These are phyloP conservation scores for Procavia capensis DNA, from an alignment of 2,113 vertebrate genomes.

Conservation along the genomic window DNA sequence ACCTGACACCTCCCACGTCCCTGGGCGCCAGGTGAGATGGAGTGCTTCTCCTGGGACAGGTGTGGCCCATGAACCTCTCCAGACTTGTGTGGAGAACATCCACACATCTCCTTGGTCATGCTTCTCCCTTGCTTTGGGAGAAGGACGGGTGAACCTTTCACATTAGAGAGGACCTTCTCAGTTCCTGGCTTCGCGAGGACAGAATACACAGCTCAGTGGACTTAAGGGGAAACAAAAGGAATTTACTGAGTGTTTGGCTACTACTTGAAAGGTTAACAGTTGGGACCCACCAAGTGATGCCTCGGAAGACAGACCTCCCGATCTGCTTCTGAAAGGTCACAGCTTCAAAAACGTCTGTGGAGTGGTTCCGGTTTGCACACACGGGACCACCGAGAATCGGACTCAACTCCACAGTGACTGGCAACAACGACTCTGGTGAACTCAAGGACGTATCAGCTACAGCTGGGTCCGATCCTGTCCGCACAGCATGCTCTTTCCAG, in stretches of 20 bases:
- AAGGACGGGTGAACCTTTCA: no score
- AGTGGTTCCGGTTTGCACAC: not conserved
- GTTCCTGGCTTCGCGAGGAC: no score
- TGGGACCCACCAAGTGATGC: not conserved
- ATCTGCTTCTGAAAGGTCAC: not conserved
- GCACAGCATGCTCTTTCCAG: not conserved
- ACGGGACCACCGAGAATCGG: no score
- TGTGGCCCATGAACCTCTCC: not conserved
- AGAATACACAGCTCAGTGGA: not conserved
- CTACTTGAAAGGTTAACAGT: not conserved
- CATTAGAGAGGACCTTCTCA: rapidly evolving
- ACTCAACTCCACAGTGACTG: no score
- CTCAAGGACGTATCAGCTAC: not conserved
- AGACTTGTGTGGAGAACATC: no score
- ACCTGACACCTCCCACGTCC: rapidly evolving
- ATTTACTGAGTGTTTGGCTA: not conserved
- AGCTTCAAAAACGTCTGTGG: not conserved
- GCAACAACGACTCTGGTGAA: not conserved
- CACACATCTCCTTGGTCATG: not conserved
- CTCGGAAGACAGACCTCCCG: not conserved
- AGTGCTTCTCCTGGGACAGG: not conserved
- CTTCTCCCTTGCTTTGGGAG: not conserved
- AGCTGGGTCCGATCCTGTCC: not conserved
- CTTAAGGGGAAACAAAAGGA: not conserved
- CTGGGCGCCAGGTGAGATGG: rapidly evolving